A percentile compares a stretch with the other conserved stretches of the same genome.
Conservation (phyloP, 2,888 invertebrate genomes). For the Dorcus hopei region DNA sequence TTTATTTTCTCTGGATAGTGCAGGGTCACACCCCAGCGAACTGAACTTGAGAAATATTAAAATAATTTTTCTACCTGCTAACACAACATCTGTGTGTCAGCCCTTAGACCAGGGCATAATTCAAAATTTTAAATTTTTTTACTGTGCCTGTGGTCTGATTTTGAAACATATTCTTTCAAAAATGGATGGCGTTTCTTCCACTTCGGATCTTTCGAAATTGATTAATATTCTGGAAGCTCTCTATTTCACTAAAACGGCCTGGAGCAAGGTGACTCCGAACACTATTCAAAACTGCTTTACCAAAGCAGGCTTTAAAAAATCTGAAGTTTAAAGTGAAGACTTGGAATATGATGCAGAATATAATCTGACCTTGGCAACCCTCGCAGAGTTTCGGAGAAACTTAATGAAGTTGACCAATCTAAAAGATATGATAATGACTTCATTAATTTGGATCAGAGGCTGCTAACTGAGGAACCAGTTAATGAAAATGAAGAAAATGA, state of each 20-base stretch:
- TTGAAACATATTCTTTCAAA: conserved; percentile 2
- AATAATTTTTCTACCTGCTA: conserved; percentile 8
- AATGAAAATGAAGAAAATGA: too few relatives aligned
- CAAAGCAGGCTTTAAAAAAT: conserved; percentile 11
- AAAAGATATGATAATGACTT: background rate
- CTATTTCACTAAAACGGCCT: conserved; percentile 11
- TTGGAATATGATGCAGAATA: conserved; percentile 4
- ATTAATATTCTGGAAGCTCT: conserved; percentile 7
- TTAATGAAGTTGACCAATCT: too few relatives aligned
- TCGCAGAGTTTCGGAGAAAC: too few relatives aligned
- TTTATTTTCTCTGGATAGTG: conserved; percentile 3
- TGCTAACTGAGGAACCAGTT: too few relatives aligned
- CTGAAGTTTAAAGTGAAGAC: background rate
- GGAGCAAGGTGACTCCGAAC: conserved; percentile 8
- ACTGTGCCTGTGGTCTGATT: too few relatives aligned
- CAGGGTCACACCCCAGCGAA: conserved; percentile 2
- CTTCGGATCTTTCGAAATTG: conserved; percentile 4
- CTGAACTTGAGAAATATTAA: conserved; percentile 11
- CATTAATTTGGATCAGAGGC: too few relatives aligned
- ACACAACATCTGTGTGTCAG: too few relatives aligned
- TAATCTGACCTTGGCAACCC: too few relatives aligned
- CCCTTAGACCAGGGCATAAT: too few relatives aligned
- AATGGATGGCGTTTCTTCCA: background rate
- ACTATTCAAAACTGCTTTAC: conserved; percentile 13
- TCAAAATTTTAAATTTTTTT: too few relatives aligned